Conservation (phyloP, 2,797 vertebrate species). For the Limnodromus scolopaceus region DNA sequence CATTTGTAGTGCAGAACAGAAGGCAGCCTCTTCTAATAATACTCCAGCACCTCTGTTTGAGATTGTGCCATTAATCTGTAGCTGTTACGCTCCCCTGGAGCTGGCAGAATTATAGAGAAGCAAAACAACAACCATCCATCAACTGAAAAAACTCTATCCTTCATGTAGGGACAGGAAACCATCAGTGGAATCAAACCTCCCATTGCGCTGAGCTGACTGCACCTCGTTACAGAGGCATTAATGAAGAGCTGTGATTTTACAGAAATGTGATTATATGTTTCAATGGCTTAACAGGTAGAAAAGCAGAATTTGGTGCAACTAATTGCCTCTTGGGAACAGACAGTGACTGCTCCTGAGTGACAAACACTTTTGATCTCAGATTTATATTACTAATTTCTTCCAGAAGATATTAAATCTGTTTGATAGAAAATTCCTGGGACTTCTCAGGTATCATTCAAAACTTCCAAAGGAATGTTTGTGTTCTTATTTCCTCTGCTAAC, state of each 20-base stretch:
- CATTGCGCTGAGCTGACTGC: neutral
- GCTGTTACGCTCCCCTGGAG: neutral
- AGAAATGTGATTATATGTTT: neutral
- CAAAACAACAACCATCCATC: neutral
- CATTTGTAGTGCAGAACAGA: neutral
- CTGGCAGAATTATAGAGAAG: neutral
- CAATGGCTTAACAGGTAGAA: neutral
- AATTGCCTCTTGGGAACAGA: neutral
- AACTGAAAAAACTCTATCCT: neutral
- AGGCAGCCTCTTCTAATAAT: neutral
- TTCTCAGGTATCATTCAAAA: constrained; percentile 18
- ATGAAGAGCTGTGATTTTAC: neutral
- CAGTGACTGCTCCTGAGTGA: neutral
- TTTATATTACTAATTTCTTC: neutral
- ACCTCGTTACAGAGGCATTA: neutral
- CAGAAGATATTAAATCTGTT: neutral
- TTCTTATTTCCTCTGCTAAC: constrained; percentile 13
- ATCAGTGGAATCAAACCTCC: neutral
- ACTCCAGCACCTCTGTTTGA: neutral
- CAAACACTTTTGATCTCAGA: neutral
- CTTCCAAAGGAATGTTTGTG: neutral
- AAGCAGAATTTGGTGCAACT: neutral
- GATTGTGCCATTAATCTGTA: neutral
- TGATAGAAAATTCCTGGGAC: neutral
- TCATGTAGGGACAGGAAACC: neutral